Evolutionary conservation across 1,140 invertebrate species (phyloP), one percentile per base, ranked within the genome.

Genomic region (Formica exsecta): DNA sequence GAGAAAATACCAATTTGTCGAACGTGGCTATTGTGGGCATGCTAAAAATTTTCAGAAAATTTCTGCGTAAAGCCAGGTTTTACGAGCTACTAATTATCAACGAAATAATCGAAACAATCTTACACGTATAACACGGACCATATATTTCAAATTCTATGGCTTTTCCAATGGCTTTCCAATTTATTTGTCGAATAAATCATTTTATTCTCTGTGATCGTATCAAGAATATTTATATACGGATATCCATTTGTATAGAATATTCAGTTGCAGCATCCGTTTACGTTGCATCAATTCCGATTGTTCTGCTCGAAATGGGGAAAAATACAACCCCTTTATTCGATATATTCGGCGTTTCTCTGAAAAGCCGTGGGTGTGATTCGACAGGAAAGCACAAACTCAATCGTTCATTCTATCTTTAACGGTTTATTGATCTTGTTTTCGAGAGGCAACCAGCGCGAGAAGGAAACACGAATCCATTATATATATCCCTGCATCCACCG

Each of bases 371-470:
- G 44, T 77, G 62, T 8, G 51, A 70, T 80, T 80, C 51, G 36
- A 80, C 36, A 11, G 64, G 16, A 76, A 68, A 68, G 64, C 62
- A 25, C 62, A 44, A 16, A 57, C 48, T 70, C 64, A 80, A 80
- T 80, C 77, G 41, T 80, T 70, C 65, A 80, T 80, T 54, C 48
- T 70, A 80, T 80, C 65, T 70, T 80, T 80, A 80, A 80, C 77
- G 64, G 22, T 80, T 70, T 80, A 80, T 80, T n/a, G 77, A 80
- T 80, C 68, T 70, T 70, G 64, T 9, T 80, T 70, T 65, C 65
- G 36, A 70, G 77, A 41, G 22, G 51, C 36, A 19, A 32, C 62
- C 64, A 25, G 32, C 44, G 62, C 29, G 48, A 80, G 22, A 57
- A 57, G 36, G 64, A 80, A 70, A 80, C 77, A 48, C 22, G 44